These are phyloP conservation scores for Clarias macrocephalus DNA, from an alignment of 2,113 vertebrate genomes.

Conservation along the genomic window DNA sequence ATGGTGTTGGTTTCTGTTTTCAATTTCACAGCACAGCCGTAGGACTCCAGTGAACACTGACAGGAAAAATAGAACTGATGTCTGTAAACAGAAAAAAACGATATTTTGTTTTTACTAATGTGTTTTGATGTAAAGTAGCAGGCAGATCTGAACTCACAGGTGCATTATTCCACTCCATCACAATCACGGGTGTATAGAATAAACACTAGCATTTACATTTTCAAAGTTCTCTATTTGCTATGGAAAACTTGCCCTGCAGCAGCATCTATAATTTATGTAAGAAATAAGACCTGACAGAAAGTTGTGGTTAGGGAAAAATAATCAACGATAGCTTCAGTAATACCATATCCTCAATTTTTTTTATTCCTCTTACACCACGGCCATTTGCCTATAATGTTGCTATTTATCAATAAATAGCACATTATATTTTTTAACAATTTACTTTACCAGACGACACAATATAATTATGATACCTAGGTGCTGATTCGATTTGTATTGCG, in stretches of 20 bases:
- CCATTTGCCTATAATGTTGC: background rate
- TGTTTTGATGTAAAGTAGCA: conserved; percentile 28
- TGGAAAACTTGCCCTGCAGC: background rate
- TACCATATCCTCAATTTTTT: background rate
- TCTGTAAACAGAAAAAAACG: conserved; percentile 22
- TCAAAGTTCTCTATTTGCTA: background rate
- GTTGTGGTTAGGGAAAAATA: background rate
- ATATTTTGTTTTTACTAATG: conserved; percentile 31
- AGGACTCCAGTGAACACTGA: conserved; percentile 35
- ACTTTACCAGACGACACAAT: too few relatives aligned
- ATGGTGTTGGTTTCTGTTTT: conserved; percentile 23
- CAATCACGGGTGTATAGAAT: background rate
- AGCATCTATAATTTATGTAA: background rate
- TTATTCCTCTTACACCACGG: background rate
- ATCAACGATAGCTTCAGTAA: background rate
- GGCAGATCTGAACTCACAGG: conserved; percentile 4
- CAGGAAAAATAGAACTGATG: conserved; percentile 15
- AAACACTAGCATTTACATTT: background rate
- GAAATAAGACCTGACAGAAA: background rate
- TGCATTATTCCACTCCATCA: conserved; percentile 6
- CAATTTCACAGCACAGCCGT: conserved; percentile 38
- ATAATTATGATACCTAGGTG: too few relatives aligned
- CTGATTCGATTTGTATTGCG: too few relatives aligned
- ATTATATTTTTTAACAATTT: background rate
- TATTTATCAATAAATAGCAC: background rate